These are phyloP conservation scores for human (Homo sapiens) DNA, from an alignment of 2,113 vertebrate species.

Conservation along the genomic window DNA sequence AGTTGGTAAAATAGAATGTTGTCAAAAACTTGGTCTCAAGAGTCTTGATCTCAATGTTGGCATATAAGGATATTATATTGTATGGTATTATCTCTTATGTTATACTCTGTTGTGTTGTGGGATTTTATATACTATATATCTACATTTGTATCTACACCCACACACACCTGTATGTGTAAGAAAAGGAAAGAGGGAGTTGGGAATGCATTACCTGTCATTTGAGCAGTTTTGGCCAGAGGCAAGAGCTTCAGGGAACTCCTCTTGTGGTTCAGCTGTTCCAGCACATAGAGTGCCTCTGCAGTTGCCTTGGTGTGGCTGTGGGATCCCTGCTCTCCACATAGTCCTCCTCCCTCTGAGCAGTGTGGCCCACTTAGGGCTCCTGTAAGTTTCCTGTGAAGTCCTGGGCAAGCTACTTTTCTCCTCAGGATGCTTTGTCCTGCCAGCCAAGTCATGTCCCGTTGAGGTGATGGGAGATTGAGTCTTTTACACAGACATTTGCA, in stretches of 20 bases:
- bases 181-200: too few relatives aligned
- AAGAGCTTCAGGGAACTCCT: not conserved
- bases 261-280: fast-evolving
- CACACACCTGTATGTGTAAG: too few relatives aligned
- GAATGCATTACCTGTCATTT: fast-evolving
- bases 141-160: too few relatives aligned
- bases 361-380: not conserved
- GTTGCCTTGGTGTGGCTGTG: not conserved
- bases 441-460: constrained; percentile 48
- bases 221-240: not conserved
- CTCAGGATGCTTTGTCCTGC: not conserved
- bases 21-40: not conserved
- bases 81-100: too few relatives aligned
- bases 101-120: not conserved
- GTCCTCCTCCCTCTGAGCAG: not conserved
- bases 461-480: constrained; percentile 34
- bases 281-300: fast-evolving
- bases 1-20: not conserved
- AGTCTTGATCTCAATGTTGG: not conserved
- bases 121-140: not conserved
- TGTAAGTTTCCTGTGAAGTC: not conserved
- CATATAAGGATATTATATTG: not conserved
- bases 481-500: constrained; percentile 59
- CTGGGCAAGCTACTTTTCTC: not conserved
- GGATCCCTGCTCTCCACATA: not conserved